Evolutionary conservation across 2,797 vertebrate genomes (phyloP).

Genomic region (Chromis chromis): DNA sequence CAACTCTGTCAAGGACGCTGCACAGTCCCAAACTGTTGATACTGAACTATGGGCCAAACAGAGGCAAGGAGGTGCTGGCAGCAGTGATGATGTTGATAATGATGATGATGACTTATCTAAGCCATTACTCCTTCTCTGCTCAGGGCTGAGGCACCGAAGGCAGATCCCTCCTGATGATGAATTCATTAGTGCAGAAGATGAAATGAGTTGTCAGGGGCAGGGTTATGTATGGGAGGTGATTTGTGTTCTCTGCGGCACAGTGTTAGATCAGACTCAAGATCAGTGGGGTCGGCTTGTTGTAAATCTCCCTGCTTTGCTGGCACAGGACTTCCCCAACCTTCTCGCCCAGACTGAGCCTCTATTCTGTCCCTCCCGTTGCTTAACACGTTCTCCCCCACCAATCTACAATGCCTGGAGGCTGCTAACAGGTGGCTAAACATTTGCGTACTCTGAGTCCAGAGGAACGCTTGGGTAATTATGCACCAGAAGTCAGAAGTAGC

Average conservation of each 20-base stretch:
- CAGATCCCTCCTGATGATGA: constrained; percentile 73
- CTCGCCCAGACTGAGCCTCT: constrained; percentile 57
- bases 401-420: constrained; percentile 55
- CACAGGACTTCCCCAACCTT: constrained; percentile 56
- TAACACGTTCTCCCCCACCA: constrained; percentile 25
- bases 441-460: constrained; percentile 68
- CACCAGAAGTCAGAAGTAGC: constrained; percentile 48
- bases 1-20: constrained; percentile 53
- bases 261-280: constrained; percentile 62
- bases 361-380: constrained; percentile 44
- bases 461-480: constrained; percentile 58
- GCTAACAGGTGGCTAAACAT: constrained; percentile 81
- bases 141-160: constrained; percentile 61
- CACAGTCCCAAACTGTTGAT: constrained; percentile 63
- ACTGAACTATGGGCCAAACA: constrained; percentile 33
- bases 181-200: constrained; percentile 79
- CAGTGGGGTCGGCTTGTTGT: constrained; percentile 52
- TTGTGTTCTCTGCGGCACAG: constrained; percentile 70
- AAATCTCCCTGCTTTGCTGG: constrained; percentile 72
- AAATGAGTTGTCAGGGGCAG: constrained; percentile 77
- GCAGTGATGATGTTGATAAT: constrained; percentile 53
- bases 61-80: constrained; percentile 47
- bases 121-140: constrained; percentile 73
- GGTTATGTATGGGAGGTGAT: constrained; percentile 76
- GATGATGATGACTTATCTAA: constrained; percentile 72